Conservation (phyloP, 1,140 invertebrate species). For the Aradophagus sp. region DNA sequence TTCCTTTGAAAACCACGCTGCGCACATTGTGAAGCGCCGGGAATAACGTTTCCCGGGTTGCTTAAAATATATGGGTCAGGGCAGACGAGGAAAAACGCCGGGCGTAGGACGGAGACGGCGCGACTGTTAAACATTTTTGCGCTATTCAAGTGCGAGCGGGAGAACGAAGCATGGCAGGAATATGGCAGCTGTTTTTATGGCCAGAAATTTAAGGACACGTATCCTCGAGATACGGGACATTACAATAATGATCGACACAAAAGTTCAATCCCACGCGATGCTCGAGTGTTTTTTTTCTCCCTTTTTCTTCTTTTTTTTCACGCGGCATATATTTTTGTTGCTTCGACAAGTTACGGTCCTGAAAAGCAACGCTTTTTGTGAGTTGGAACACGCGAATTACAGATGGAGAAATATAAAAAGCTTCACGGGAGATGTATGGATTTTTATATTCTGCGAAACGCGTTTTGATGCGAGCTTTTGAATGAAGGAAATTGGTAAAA, state of each 20-base stretch:
- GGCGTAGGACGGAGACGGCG: conserved; percentile 13
- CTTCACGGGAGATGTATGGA: no score
- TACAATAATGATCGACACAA: conserved; percentile 17
- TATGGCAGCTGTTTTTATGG: conserved; percentile 30
- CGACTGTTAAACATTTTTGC: conserved; percentile 40
- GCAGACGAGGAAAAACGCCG: conserved; percentile 29
- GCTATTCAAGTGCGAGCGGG: conserved; percentile 29
- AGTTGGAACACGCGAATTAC: no score
- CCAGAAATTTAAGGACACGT: conserved; percentile 5
- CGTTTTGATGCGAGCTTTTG: no score
- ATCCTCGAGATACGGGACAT: conserved; percentile 11
- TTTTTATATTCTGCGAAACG: no score
- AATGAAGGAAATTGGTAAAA: no score
- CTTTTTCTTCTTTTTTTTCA: not conserved
- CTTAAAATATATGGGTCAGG: conserved; percentile 42
- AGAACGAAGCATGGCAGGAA: conserved; percentile 29
- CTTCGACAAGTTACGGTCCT: not conserved
- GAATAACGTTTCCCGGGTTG: conserved; percentile 24
- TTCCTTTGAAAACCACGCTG: conserved; percentile 34
- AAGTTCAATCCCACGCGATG: conserved; percentile 13
- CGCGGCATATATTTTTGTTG: not conserved
- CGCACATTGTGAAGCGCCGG: conserved; percentile 23
- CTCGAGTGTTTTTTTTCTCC: conserved; percentile 7
- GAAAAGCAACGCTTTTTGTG: no score
- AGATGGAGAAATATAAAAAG: no score